phyloP scores from a whole-genome alignment of 2,797 vertebrate species.

The Potorous gilbertii region DNA sequence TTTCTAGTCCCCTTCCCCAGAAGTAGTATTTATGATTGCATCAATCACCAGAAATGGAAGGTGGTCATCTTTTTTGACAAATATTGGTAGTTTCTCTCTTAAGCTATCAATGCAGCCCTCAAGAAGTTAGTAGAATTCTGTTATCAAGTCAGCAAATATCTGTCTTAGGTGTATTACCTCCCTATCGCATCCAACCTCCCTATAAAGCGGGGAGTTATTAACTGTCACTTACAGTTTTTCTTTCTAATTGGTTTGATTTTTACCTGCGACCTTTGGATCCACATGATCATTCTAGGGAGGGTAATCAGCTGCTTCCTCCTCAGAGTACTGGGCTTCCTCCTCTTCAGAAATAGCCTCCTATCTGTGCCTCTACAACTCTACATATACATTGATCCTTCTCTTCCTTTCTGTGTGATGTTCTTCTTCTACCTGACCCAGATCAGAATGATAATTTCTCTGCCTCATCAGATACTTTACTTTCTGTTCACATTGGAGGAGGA shows the following conservation, averaged over 20 bases:
- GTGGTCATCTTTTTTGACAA: too few relatives aligned
- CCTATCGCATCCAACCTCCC: too few relatives aligned
- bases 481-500: too few relatives aligned
- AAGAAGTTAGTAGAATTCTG: too few relatives aligned
- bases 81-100: too few relatives aligned
- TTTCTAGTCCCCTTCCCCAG: too few relatives aligned
- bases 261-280: background rate
- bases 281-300: background rate
- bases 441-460: background rate
- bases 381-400: background rate
- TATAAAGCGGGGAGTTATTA: background rate
- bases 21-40: too few relatives aligned
- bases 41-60: too few relatives aligned
- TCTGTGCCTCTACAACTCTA: background rate
- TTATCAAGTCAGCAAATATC: too few relatives aligned
- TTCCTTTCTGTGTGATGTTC: background rate
- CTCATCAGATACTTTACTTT: background rate
- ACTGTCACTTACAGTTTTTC: background rate
- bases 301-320: background rate
- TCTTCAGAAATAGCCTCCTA: background rate
- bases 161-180: too few relatives aligned
- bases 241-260: background rate
- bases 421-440: background rate
- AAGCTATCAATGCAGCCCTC: too few relatives aligned
- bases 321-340: background rate